These are phyloP conservation scores for Eidolon dupreanum DNA, from an alignment of 2,797 vertebrate species.

Conservation along the genomic window DNA sequence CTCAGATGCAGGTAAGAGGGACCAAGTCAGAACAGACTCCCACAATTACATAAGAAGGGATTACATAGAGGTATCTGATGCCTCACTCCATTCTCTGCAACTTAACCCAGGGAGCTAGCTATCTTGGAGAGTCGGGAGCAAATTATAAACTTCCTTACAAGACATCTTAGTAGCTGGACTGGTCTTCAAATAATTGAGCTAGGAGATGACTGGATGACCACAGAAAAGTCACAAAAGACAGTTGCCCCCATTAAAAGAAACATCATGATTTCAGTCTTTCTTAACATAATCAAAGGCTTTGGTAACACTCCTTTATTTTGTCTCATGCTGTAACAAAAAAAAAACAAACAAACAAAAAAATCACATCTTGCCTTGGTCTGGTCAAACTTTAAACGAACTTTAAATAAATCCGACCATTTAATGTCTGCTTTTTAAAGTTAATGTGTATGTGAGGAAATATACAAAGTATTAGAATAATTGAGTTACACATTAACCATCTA, in stretches of 20 bases:
- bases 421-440: slow-evolving; percentile 1
- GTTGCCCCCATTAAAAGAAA: neutral
- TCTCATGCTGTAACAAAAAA: neutral
- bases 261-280: neutral
- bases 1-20: neutral
- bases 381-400: slow-evolving; percentile 49
- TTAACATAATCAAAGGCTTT: slow-evolving; percentile 36
- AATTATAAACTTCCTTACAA: slow-evolving; percentile 20
- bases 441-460: neutral
- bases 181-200: neutral
- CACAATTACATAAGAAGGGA: neutral
- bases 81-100: neutral
- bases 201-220: neutral
- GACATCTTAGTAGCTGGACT: neutral
- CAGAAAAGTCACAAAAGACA: neutral
- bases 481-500: neutral
- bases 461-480: neutral
- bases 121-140: neutral
- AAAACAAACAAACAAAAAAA: neutral
- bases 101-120: neutral
- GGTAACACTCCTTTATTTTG: neutral
- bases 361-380: neutral
- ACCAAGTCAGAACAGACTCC: neutral
- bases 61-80: neutral
- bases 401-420: slow-evolving; percentile 25